phyloP scores from a whole-genome alignment of 2,113 vertebrate species.

The Suricata suricatta region DNA sequence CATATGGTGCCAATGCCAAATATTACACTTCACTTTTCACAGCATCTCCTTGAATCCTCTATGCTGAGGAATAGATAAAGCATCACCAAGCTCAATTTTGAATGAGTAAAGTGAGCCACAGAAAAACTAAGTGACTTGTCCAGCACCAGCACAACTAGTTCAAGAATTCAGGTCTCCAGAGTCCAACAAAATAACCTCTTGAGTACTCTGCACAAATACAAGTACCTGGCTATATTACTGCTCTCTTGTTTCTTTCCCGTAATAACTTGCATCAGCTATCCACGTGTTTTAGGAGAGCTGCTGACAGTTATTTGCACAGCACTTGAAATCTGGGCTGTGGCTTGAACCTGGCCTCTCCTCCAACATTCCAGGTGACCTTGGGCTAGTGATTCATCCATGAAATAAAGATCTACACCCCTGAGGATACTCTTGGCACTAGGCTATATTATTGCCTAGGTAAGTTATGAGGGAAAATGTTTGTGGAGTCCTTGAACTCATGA shows the following conservation, averaged over 20 bases:
- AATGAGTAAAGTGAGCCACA: background rate
- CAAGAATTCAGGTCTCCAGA: background rate
- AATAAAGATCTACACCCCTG: background rate
- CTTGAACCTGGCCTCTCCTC: background rate
- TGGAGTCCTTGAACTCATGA: background rate
- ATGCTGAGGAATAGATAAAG: background rate
- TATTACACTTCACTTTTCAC: background rate
- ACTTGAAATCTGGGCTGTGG: background rate
- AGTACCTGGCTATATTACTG: background rate
- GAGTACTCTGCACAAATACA: background rate
- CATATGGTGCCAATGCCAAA: background rate
- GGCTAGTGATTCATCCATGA: background rate
- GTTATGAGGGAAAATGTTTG: background rate
- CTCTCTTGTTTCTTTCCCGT: background rate
- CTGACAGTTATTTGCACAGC: background rate
- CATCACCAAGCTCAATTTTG: background rate
- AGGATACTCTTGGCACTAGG: background rate
- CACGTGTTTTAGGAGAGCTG: background rate
- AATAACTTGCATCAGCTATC: background rate
- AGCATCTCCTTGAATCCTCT: background rate
- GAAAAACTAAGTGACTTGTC: background rate
- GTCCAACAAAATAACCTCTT: background rate
- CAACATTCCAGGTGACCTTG: background rate
- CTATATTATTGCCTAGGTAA: background rate
- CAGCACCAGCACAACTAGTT: background rate